Evolutionary conservation across 2,888 invertebrate genomes (phyloP).

Genomic region (Polyommatus iphigenia): DNA sequence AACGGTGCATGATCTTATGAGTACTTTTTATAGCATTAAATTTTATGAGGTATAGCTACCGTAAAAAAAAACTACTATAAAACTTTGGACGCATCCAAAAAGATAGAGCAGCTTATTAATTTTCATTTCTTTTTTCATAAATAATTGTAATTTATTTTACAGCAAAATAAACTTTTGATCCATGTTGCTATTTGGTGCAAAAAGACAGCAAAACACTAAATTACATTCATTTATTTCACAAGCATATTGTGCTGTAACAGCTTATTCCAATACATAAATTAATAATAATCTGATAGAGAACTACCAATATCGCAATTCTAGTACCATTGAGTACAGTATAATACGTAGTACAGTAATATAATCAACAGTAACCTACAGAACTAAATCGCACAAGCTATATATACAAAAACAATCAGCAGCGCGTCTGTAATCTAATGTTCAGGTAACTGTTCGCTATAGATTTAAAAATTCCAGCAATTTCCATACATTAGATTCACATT

Average conservation of each 20-base stretch:
- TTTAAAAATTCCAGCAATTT: slow-evolving; percentile 13
- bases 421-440: slow-evolving; percentile 1
- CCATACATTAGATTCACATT: slow-evolving; percentile 23
- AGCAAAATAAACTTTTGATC: too few relatives aligned
- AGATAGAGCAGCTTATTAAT: too few relatives aligned
- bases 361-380: background rate
- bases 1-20: background rate
- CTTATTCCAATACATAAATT: too few relatives aligned
- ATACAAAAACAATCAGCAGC: slow-evolving; percentile 4
- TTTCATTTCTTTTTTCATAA: too few relatives aligned
- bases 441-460: background rate
- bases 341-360: background rate
- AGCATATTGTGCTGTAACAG: too few relatives aligned
- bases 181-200: too few relatives aligned
- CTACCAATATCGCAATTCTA: background rate
- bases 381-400: background rate
- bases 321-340: background rate
- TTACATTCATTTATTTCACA: too few relatives aligned
- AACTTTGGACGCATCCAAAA: background rate
- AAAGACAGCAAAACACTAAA: too few relatives aligned
- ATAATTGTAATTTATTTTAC: too few relatives aligned
- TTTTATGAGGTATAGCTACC: background rate
- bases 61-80: background rate
- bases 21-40: background rate
- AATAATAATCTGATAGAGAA: background rate